Base-by-base conservation (phyloP, 1,140 invertebrate species). In the Eubasilissa regina region DNA sequence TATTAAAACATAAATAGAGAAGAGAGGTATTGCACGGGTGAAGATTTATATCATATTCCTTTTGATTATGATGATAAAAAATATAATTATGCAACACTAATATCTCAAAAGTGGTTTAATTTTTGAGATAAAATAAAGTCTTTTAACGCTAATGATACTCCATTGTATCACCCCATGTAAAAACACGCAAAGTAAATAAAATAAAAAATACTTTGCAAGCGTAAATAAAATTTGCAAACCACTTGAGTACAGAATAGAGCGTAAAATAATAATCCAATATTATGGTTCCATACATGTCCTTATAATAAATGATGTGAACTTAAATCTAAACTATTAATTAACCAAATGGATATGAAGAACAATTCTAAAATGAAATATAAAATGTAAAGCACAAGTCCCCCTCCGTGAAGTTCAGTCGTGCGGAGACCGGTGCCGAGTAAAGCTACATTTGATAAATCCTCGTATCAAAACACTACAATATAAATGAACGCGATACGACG, bases 1-100 rank as follows among this genome's bases (percentile, higher is more conserved):
- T 68, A 68, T 68, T 68, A 68, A 47, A 68, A 68, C 15, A 68
- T 68, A 68, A 47, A 68, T 68, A 68, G 13, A 68, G 9, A 68
- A 47, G n/a, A 19, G 25, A 9, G 44, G 9, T 68, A 68, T 68
- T 68, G 64, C 64, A 68, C 64, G 11, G 64, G n/a, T 19, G 64
- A 68, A 68, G 13, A 68, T 47, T 68, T 68, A 68, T 68, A 68
- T 68, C 64, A 68, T 68, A 48, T 64, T 13, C 48, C 48, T 51
- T 15, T 68, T n/a, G 44, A 48, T 47, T 47, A 68, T 45, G 64
- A 68, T 68, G 64, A 68, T 68, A 68, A 68, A 45, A 68, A 17
- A 45, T 68, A 68, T 68, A 45, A 68, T 47, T 68, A 47, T 47
- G 64, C 64, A 45, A 48, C 43, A 68, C 12, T 47, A 17, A 64